phyloP scores from a whole-genome alignment of 2,797 vertebrate species.

The Argyrosomus regius region DNA sequence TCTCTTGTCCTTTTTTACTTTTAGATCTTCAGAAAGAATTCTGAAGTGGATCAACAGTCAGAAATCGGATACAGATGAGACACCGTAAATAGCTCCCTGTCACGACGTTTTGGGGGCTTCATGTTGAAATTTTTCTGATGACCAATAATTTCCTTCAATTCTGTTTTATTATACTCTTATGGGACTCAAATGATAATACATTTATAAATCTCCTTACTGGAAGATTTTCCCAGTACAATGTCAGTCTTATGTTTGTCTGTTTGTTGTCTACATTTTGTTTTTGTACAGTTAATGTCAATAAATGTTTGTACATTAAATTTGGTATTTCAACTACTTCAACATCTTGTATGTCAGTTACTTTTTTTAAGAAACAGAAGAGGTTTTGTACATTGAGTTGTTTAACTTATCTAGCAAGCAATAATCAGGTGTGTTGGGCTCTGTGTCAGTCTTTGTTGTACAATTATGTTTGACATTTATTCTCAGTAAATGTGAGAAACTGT shows the following conservation, averaged over 20 bases:
- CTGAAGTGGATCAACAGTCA: constrained; percentile 58
- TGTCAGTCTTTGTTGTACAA: no score
- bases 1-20: constrained; percentile 15
- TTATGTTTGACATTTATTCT: no score
- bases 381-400: no score
- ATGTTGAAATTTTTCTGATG: background rate
- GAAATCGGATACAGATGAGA: background rate
- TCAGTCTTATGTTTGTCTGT: constrained; percentile 15
- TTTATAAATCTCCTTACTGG: constrained; percentile 6
- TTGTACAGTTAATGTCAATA: constrained; percentile 33
- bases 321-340: constrained; percentile 26
- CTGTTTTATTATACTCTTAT: background rate
- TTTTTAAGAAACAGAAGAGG: background rate
- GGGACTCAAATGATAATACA: background rate
- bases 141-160: background rate
- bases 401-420: no score
- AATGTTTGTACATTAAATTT: constrained; percentile 60
- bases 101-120: background rate
- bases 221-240: constrained; percentile 33
- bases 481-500: no score
- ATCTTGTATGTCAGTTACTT: background rate
- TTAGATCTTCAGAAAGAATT: constrained; percentile 88
- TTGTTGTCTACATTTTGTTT: constrained; percentile 7
- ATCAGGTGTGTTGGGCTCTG: no score
- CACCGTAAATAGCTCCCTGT: background rate